Evolutionary conservation across 2,888 invertebrate genomes (phyloP).

Genomic region (Muschampia plurimacula): DNA sequence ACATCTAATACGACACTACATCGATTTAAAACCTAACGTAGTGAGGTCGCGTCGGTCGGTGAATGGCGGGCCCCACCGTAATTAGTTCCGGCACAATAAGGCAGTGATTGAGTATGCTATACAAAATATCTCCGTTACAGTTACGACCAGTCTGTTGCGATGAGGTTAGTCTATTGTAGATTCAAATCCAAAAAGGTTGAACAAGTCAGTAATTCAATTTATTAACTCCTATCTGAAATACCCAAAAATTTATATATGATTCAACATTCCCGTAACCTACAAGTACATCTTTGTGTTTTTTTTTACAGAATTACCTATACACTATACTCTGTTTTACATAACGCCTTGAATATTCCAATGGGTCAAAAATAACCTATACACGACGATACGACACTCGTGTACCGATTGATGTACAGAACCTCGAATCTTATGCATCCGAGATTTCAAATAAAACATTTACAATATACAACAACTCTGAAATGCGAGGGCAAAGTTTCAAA

Average conservation of each 20-base stretch:
- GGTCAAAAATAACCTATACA: conserved; percentile 72
- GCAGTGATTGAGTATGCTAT: conserved; percentile 85
- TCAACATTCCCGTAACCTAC: conserved; percentile 84
- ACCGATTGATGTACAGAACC: conserved; percentile 51
- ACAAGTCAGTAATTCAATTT: conserved; percentile 78
- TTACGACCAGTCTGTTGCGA: conserved; percentile 83
- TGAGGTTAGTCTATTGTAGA: conserved; percentile 83
- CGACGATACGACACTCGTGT: conserved; percentile 56
- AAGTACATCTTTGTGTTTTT: conserved; percentile 73
- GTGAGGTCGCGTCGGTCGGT: conserved; percentile 42
- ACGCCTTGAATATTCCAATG: conserved; percentile 75
- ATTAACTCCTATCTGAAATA: conserved; percentile 81
- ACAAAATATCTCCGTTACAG: conserved; percentile 83
- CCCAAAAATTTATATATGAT: conserved; percentile 75
- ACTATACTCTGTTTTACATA: conserved; percentile 78
- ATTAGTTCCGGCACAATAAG: conserved; percentile 82
- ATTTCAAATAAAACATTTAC: conserved; percentile 62
- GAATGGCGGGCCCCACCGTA: conserved; percentile 56
- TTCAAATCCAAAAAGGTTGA: conserved; percentile 85
- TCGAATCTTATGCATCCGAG: conserved; percentile 59
- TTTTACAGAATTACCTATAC: conserved; percentile 81
- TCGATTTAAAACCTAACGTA: conserved; percentile 21
- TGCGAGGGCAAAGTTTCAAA: conserved; percentile 76
- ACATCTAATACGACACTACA: conserved; percentile 20
- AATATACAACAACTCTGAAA: conserved; percentile 75